phyloP scores from a whole-genome alignment of 2,888 invertebrate genomes.

The Pammene aurita region DNA sequence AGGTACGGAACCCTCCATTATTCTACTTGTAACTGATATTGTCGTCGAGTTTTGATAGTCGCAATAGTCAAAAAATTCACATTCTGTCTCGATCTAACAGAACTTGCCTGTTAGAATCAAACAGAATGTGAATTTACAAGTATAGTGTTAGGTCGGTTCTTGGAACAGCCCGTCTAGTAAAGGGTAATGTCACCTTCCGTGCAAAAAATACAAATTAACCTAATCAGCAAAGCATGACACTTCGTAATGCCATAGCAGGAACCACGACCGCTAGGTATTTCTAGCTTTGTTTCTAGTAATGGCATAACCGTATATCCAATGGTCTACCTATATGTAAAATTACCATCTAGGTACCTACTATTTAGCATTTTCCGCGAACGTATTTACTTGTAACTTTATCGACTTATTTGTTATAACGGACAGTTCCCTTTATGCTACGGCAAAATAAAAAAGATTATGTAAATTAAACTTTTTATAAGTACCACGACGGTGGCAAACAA shows the following conservation, averaged over 20 bases:
- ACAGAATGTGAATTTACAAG: too few species aligned
- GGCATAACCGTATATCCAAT: slow-evolving; percentile 6
- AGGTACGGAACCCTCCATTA: too few species aligned
- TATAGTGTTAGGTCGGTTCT: too few species aligned
- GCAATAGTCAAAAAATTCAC: too few species aligned
- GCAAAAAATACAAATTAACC: slow-evolving; percentile 26
- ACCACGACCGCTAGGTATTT: slow-evolving; percentile 14
- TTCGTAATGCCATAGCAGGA: not conserved
- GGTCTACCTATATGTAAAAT: not conserved
- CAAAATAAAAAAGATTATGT: too few species aligned
- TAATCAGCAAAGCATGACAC: slow-evolving; percentile 7
- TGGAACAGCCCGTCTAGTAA: too few species aligned
- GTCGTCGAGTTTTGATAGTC: too few species aligned
- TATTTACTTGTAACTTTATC: slow-evolving; percentile 1
- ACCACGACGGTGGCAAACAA: too few species aligned
- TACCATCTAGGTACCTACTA: not conserved
- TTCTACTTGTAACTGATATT: too few species aligned
- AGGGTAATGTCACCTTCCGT: slow-evolving; percentile 1
- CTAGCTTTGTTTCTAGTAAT: slow-evolving; percentile 20
- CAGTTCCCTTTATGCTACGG: not conserved
- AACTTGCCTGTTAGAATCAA: too few species aligned
- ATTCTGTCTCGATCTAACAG: too few species aligned
- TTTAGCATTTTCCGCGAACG: slow-evolving; percentile 13
- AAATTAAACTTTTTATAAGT: too few species aligned
- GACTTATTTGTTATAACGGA: slow-evolving; percentile 1